Conservation (phyloP, 2,113 vertebrate species). For the Thinocorus orbignyianus region DNA sequence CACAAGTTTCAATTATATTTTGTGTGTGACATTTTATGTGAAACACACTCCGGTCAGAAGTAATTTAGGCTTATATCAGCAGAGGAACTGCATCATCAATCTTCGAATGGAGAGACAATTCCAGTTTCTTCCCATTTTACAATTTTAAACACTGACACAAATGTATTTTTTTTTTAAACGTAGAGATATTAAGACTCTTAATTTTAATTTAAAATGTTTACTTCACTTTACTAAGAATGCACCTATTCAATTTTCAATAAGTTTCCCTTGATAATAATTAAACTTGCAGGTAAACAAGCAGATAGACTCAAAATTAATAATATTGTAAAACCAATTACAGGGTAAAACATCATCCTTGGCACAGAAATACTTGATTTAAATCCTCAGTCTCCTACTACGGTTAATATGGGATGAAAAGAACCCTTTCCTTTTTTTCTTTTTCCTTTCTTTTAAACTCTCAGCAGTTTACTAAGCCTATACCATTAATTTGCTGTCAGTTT, state of each 20-base stretch:
- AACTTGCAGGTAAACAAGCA: conserved; percentile 10
- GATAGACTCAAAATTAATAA: conserved; percentile 21
- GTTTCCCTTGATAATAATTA: conserved; percentile 31
- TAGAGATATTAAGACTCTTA: neutral
- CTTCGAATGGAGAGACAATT: neutral
- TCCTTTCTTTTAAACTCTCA: neutral
- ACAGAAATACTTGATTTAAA: neutral
- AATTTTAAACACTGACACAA: neutral
- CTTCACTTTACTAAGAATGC: neutral
- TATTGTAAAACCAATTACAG: conserved; percentile 28
- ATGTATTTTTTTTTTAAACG: neutral
- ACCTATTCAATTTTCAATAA: neutral
- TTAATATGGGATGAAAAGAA: neutral
- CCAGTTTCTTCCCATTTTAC: neutral
- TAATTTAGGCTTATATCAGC: neutral
- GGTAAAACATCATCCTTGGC: neutral
- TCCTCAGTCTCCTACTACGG: neutral
- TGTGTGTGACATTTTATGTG: neutral
- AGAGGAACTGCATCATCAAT: neutral
- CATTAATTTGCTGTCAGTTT: neutral
- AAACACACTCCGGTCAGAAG: neutral
- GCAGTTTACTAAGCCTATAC: neutral
- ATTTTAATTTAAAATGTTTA: conserved; percentile 6
- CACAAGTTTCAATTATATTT: neutral
- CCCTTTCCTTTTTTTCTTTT: accelerated